Percentiles rank a stretch among this genome's conserved stretches.
Evolutionary conservation across 2,797 vertebrate genomes (phyloP).

Genomic region (Sebastes paucispinis): DNA sequence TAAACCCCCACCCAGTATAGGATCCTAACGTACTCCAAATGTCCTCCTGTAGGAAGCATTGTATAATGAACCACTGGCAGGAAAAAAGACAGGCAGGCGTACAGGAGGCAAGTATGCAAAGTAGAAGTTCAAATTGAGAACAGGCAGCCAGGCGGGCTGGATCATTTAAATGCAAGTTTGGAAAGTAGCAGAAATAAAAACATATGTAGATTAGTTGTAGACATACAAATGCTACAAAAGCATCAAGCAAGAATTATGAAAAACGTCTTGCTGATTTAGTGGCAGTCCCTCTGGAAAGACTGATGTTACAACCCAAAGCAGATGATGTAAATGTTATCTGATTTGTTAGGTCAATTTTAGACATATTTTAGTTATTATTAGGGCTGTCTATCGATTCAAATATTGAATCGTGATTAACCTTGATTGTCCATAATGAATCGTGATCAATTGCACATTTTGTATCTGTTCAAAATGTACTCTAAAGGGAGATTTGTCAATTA

Average conservation of each 20-base stretch:
- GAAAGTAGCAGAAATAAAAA: neutral
- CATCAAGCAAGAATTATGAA: neutral
- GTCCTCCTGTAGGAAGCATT: conserved; percentile 31
- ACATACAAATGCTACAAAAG: neutral
- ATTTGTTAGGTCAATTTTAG: neutral
- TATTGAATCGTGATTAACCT: too few relatives aligned
- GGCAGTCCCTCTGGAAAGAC: neutral
- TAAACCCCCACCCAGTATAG: neutral
- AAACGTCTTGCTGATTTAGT: neutral
- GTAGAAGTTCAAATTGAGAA: conserved; percentile 13
- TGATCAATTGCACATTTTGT: too few relatives aligned
- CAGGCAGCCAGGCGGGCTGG: neutral
- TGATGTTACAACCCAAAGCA: neutral
- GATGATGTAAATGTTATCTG: neutral
- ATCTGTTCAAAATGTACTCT: too few relatives aligned
- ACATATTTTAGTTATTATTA: neutral
- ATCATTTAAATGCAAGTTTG: conserved; percentile 14
- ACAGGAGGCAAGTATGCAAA: conserved; percentile 3
- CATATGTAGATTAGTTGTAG: neutral
- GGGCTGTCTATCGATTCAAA: neutral
- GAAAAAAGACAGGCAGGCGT: neutral
- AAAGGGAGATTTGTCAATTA: too few relatives aligned
- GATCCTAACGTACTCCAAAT: conserved; percentile 15
- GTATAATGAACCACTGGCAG: conserved; percentile 25
- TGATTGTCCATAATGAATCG: too few relatives aligned